phyloP scores from a whole-genome alignment of 2,797 vertebrate genomes.

The Novumbra hubbsi region DNA sequence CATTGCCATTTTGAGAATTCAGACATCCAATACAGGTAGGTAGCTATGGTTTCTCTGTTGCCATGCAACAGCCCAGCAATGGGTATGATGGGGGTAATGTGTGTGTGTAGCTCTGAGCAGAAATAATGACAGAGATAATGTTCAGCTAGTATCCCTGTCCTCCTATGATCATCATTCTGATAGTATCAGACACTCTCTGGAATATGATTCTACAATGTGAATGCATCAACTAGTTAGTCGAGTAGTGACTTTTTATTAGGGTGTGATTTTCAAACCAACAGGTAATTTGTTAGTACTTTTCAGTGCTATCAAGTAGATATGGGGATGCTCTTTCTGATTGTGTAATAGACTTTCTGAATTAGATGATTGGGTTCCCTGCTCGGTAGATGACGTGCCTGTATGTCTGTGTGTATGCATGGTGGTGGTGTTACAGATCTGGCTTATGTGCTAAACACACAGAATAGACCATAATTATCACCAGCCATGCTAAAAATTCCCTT shows the following conservation, averaged over 20 bases:
- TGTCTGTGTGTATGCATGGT: conserved; percentile 13
- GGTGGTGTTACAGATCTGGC: conserved; percentile 58
- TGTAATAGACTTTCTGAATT: conserved; percentile 22
- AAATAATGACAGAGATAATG: background rate
- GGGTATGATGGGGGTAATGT: background rate
- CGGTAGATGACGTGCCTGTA: background rate
- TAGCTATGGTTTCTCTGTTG: background rate
- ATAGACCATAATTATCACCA: conserved; percentile 73
- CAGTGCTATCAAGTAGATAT: background rate
- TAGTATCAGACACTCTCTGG: background rate
- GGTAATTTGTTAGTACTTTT: background rate
- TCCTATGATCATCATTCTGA: background rate
- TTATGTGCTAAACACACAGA: conserved; percentile 58
- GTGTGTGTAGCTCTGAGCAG: background rate
- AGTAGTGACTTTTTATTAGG: background rate
- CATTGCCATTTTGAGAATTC: background rate
- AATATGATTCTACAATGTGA: background rate
- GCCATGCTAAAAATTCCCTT: conserved; percentile 70
- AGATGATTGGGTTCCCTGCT: background rate
- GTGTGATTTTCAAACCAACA: background rate
- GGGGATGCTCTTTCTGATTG: conserved; percentile 11
- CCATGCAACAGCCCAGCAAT: background rate
- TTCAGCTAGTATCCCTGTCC: background rate
- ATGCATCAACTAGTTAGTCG: background rate
- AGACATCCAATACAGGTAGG: background rate